These are phyloP conservation scores for Acanthosepion lycidas DNA, from an alignment of 2,888 invertebrate genomes.

Conservation along the genomic window DNA sequence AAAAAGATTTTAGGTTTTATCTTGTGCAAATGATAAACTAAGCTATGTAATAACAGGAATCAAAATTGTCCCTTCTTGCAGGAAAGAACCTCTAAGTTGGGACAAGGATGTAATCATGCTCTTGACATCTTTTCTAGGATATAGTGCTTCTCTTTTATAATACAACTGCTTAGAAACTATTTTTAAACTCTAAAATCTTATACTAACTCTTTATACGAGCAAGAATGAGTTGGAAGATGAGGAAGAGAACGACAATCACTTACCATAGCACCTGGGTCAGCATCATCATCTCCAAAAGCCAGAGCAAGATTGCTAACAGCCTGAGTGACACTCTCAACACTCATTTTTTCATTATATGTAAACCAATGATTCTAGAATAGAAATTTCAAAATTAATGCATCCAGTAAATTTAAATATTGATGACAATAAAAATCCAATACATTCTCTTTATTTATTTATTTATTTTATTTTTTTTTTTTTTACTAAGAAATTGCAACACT, in stretches of 20 bases:
- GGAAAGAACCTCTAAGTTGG: too few relatives aligned
- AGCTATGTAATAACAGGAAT: too few relatives aligned
- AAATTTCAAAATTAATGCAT: background rate
- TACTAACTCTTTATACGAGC: background rate
- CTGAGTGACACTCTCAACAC: conserved; percentile 97
- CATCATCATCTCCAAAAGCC: conserved; percentile 98
- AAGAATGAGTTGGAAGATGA: background rate
- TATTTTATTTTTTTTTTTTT: too few relatives aligned
- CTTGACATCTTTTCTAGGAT: too few relatives aligned
- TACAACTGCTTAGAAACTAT: background rate
- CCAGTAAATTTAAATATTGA: too few relatives aligned
- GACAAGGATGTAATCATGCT: too few relatives aligned
- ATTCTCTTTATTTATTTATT: too few relatives aligned
- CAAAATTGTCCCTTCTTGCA: too few relatives aligned
- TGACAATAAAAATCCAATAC: too few relatives aligned
- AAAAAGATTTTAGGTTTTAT: too few relatives aligned
- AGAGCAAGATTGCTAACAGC: conserved; percentile 99
- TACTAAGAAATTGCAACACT: too few relatives aligned
- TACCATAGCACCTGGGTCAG: conserved; percentile 84
- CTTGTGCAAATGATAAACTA: too few relatives aligned
- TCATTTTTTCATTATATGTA: conserved; percentile 96
- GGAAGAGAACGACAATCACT: conserved; percentile 65
- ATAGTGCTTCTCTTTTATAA: background rate
- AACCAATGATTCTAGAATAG: conserved; percentile 90
- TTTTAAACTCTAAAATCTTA: background rate